Evolutionary conservation across 2,113 vertebrate species (phyloP).

Genomic region (Jaculus jaculus): DNA sequence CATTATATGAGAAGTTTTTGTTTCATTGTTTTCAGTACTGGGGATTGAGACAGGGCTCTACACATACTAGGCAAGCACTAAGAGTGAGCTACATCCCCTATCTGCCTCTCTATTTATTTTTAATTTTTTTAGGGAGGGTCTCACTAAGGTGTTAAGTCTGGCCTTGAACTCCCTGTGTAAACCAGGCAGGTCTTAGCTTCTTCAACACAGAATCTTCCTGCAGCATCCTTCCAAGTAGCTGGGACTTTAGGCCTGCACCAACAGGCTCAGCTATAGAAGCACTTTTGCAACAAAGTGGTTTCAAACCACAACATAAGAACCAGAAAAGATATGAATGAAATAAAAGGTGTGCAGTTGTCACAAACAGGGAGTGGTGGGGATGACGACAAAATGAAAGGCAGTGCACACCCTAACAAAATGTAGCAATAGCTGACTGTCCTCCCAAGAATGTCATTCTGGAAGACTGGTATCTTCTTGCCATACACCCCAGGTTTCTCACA

Average conservation of each 20-base stretch:
- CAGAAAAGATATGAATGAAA: neutral
- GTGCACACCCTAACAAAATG: fast-evolving
- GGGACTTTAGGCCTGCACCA: neutral
- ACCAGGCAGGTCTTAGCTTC: neutral
- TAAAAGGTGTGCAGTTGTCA: neutral
- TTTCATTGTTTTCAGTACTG: neutral
- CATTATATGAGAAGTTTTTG: neutral
- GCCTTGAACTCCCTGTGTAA: neutral
- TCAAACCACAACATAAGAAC: neutral
- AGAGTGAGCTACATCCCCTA: too few relatives aligned
- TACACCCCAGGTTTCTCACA: neutral
- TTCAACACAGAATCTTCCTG: neutral
- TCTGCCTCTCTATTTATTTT: too few relatives aligned
- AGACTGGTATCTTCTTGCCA: neutral
- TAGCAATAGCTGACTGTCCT: fast-evolving
- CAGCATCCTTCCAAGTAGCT: neutral
- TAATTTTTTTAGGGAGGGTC: neutral
- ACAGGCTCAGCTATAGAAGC: neutral
- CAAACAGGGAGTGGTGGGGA: neutral
- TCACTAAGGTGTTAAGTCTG: neutral
- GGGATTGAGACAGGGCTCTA: neutral
- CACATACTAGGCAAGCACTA: neutral
- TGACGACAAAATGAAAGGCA: neutral
- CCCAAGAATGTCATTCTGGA: neutral
- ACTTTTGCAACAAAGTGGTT: neutral